Conservation (phyloP, 2,888 invertebrate species). For the Philereme transversata region DNA sequence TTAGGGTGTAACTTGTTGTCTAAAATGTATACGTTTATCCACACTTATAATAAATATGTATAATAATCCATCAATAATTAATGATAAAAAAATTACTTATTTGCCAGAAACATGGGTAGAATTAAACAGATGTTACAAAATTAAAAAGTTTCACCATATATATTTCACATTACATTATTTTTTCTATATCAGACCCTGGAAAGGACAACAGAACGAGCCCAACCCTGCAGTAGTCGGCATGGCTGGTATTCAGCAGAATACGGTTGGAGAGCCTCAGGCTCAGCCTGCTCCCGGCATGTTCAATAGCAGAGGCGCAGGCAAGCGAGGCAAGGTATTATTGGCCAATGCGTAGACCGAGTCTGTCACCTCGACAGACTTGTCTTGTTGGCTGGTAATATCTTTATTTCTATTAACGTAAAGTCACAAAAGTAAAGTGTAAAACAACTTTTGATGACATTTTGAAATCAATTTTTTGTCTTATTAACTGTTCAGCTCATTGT, state of each 20-base stretch:
- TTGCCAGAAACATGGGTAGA: no score
- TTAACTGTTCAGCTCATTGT: no score
- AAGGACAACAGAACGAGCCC: conserved; percentile 77
- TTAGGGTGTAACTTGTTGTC: no score
- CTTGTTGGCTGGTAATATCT: conserved; percentile 37
- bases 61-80: no score
- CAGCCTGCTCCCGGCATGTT: conserved; percentile 74
- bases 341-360: conserved; percentile 41
- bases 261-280: conserved; percentile 66
- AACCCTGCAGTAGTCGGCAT: conserved; percentile 75
- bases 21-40: no score
- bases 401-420: conserved; percentile 2
- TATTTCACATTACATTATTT: background rate
- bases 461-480: no score
- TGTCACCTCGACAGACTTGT: conserved; percentile 14
- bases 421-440: no score
- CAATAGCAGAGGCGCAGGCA: conserved; percentile 78
- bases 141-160: no score
- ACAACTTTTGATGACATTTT: no score
- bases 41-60: no score
- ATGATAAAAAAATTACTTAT: no score
- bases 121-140: no score
- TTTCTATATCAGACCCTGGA: conserved; percentile 67
- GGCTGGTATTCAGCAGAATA: conserved; percentile 68
- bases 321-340: conserved; percentile 62